Evolutionary conservation across 2,888 invertebrate species (phyloP).

Genomic region (Drosophila flavopinicola): DNA sequence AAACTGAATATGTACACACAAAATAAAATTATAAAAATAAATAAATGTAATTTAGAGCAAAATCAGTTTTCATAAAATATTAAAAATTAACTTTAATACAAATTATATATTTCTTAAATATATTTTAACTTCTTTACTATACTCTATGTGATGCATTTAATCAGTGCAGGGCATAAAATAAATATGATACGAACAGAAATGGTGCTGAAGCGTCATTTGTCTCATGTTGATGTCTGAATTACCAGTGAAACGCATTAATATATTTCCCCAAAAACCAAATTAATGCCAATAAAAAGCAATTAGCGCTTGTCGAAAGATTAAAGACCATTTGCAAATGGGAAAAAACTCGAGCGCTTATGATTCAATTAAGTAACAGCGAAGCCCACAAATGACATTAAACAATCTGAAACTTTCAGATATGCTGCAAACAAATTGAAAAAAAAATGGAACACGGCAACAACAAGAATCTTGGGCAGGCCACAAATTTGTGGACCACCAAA

Average conservation of each 20-base stretch:
- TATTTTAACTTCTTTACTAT: too few relatives aligned
- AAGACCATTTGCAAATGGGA: conserved; percentile 8
- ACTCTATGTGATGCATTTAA: too few relatives aligned
- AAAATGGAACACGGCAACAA: not conserved
- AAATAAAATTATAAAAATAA: not conserved
- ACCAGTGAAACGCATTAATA: conserved; percentile 4
- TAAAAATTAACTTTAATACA: too few relatives aligned
- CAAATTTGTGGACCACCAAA: conserved; percentile 13
- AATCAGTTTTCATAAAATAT: too few relatives aligned
- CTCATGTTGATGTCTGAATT: not conserved
- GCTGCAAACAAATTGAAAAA: conserved; percentile 18
- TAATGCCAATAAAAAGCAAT: conserved; percentile 25
- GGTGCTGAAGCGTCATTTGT: not conserved
- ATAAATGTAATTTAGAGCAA: too few relatives aligned
- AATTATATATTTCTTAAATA: too few relatives aligned
- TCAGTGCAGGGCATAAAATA: too few relatives aligned
- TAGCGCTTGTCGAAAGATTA: conserved; percentile 35
- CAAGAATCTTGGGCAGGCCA: not conserved
- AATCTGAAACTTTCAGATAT: conserved; percentile 17
- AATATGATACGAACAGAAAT: not conserved
- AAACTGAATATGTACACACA: too few relatives aligned
- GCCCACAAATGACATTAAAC: conserved; percentile 5
- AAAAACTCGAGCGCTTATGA: conserved; percentile 13
- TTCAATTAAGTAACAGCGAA: conserved; percentile 25
- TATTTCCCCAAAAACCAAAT: conserved; percentile 2